phyloP scores from a whole-genome alignment of 2,113 vertebrate species.

The Sylvietta virens region DNA sequence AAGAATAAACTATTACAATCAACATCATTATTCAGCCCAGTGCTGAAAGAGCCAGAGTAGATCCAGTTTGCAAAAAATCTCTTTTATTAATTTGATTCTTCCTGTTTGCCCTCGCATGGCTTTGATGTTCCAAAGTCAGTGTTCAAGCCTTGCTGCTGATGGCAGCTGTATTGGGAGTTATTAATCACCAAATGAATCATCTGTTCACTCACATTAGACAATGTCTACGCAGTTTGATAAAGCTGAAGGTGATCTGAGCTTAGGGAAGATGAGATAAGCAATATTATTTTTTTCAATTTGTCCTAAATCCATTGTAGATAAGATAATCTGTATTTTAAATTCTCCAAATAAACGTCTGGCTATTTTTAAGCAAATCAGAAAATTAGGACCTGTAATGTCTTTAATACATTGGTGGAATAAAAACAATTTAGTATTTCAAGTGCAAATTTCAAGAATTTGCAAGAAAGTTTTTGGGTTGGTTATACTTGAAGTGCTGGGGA shows the following conservation, averaged over 20 bases:
- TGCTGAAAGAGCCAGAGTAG: not conserved
- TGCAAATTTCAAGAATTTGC: not conserved
- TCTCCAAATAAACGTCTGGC: not conserved
- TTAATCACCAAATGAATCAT: constrained; percentile 29
- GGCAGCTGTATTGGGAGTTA: not conserved
- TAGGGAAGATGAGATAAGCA: not conserved
- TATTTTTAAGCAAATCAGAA: not conserved
- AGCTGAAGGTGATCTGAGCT: not conserved
- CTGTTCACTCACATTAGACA: not conserved
- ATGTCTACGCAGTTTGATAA: not conserved
- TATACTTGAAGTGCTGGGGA: not conserved
- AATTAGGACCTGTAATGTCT: not conserved
- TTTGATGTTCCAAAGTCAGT: not conserved
- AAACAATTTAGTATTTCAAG: not conserved
- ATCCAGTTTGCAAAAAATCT: not conserved
- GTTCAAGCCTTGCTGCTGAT: not conserved
- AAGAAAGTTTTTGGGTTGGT: not conserved
- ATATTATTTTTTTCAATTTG: not conserved
- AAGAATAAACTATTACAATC: not conserved
- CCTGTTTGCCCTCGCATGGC: not conserved
- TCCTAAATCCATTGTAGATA: not conserved
- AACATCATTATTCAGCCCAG: not conserved
- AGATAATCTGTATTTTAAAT: not conserved
- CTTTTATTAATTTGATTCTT: not conserved
- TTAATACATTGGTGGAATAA: not conserved